Conservation (phyloP, 2,888 invertebrate species). For the Papilio gigon region DNA sequence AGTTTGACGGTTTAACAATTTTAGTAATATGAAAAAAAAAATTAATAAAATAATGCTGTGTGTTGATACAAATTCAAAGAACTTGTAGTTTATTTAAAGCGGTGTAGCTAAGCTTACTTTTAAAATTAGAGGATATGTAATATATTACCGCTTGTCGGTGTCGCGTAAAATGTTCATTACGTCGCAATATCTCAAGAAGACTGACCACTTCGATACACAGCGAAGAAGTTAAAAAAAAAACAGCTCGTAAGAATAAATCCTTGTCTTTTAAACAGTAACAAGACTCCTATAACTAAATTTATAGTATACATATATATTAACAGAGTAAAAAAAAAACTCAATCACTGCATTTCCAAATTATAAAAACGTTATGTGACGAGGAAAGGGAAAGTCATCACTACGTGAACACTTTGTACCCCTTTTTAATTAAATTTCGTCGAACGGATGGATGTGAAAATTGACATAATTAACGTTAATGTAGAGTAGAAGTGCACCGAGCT, state of each 20-base stretch:
- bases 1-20: not conserved
- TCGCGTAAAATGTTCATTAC: constrained; percentile 31
- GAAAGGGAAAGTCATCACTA: too few species aligned
- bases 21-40: too few species aligned
- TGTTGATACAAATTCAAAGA: constrained; percentile 8
- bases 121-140: constrained; percentile 23
- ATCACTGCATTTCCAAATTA: too few species aligned
- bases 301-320: not conserved
- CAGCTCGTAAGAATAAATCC: constrained; percentile 17
- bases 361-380: too few species aligned
- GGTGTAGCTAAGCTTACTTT: constrained; percentile 20
- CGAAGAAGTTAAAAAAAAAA: constrained; percentile 18
- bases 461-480: too few species aligned
- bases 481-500: too few species aligned
- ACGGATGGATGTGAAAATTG: too few species aligned
- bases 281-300: constrained; percentile 11
- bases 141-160: constrained; percentile 19
- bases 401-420: too few species aligned
- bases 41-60: constrained; percentile 2
- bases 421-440: too few species aligned
- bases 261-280: not conserved
- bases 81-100: constrained; percentile 17
- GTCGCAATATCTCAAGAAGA: constrained; percentile 38
- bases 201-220: constrained; percentile 24
- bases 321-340: too few species aligned